Base-by-base conservation (phyloP, 2,113 vertebrate genomes). In the Hippocampus zosterae region DNA sequence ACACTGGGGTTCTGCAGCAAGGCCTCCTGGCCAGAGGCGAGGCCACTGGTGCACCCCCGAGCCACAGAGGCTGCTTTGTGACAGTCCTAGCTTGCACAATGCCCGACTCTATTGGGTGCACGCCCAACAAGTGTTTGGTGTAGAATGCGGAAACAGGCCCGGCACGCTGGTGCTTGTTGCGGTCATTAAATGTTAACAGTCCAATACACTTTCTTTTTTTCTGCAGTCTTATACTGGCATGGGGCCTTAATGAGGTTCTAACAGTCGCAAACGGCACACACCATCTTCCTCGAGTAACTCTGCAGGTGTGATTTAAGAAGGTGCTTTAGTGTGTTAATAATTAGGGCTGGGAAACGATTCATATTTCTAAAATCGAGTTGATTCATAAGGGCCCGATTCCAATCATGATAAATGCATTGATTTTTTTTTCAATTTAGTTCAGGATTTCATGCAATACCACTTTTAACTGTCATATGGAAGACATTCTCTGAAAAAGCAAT, bases 61-160 rank as follows among this genome's bases (percentile, higher is more conserved):
- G 69, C 82, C 76, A 83, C 65, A 92, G 87, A 88, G 82, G 59
- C 74, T 0, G 80, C 90, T 89, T 92, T 93, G 90, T 92, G 85
- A 67, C 70, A 8, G 77, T 65, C 29, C 19, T n/a, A 25, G 72
- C 72, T 86, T 86, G 90, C 76, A 89, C 89, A 91, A 90, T 90
- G 84, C 41, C 68, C 3, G 73, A 78, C 66, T 87, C 61, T 87
- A 65, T 89, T 82, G 81, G 66, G 77, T 37, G 76, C 69, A 12
- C 18, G 19, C 55, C 65, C 74, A 75, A 72, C 7, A 69, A 69
- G 75, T 81, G 65, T 84, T 84, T 80, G 19, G 67, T 87, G 85
- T 59, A 75, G 81, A 85, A 80, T 78, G 85, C 71, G 74, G 73
- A 25, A 61, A 61, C 18, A 27, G 7, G 59, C 69, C 27, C 67